Evolutionary conservation across 2,797 vertebrate genomes (phyloP).

Genomic region (Furcifer pardalis): DNA sequence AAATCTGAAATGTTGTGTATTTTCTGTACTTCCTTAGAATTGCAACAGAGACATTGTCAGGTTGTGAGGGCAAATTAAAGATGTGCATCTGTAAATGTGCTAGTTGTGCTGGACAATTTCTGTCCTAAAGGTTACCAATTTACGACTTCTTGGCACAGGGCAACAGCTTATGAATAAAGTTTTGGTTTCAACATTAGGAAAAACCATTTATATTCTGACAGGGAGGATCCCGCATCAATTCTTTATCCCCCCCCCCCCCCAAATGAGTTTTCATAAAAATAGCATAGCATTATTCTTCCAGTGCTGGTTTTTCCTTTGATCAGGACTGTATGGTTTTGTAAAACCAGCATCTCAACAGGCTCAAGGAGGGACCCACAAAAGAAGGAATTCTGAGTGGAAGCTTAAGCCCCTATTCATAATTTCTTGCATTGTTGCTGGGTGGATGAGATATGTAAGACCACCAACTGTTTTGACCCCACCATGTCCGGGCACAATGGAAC

Average conservation of each 20-base stretch:
- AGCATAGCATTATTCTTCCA: slow-evolving; percentile 13
- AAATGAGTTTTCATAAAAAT: neutral
- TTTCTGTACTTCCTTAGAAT: neutral
- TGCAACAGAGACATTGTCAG: neutral
- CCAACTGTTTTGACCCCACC: slow-evolving; percentile 57
- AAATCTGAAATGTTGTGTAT: neutral
- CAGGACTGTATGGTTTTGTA: slow-evolving; percentile 14
- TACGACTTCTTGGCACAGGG: neutral
- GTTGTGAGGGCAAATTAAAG: neutral
- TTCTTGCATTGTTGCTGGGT: slow-evolving; percentile 70
- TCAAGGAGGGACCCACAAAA: slow-evolving; percentile 66
- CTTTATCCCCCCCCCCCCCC: neutral
- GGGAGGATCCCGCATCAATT: neutral
- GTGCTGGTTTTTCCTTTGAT: neutral
- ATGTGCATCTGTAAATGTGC: neutral
- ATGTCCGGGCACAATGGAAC: slow-evolving; percentile 58
- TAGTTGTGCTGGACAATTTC: neutral
- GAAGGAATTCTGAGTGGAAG: slow-evolving; percentile 63
- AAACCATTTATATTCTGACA: neutral
- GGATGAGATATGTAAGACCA: slow-evolving; percentile 68
- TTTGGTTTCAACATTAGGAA: neutral
- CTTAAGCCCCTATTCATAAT: slow-evolving; percentile 73
- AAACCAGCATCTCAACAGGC: slow-evolving; percentile 51
- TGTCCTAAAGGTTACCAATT: neutral
- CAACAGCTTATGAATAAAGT: neutral